Percentiles rank a stretch among this genome's conserved stretches.
Conservation (phyloP, 2,113 vertebrate genomes). For the Aleadryas rufinucha region DNA sequence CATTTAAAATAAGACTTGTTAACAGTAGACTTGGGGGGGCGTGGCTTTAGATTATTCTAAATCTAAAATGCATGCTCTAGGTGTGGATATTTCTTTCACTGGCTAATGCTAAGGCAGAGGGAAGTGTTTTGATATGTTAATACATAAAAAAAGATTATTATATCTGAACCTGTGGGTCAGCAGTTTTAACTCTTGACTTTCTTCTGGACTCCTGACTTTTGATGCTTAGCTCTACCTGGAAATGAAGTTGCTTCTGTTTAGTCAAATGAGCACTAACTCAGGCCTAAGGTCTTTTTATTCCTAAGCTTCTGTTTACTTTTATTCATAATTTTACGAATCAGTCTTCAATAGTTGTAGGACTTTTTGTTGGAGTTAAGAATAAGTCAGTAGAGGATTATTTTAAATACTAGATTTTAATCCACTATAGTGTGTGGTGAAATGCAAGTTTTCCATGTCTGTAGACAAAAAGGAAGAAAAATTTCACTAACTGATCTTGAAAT, state of each 20-base stretch:
- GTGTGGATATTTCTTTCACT: not conserved
- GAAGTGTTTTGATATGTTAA: not conserved
- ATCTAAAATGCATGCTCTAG: not conserved
- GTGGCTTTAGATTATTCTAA: not conserved
- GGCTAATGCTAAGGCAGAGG: not conserved
- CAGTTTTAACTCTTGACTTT: not conserved
- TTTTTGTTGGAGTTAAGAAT: not conserved
- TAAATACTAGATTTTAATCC: not conserved
- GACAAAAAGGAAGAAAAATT: not conserved
- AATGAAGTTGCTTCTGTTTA: not conserved
- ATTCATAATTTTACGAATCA: not conserved
- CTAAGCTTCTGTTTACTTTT: not conserved
- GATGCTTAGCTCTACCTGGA: not conserved
- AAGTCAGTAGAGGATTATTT: not conserved
- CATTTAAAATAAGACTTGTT: not conserved
- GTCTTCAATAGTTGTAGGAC: not conserved
- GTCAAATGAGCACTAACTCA: not conserved
- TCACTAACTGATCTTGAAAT: not conserved
- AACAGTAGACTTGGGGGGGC: not conserved
- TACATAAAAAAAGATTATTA: not conserved
- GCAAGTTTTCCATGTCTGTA: not conserved
- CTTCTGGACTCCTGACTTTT: not conserved
- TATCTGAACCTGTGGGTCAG: not conserved
- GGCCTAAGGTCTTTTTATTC: not conserved
- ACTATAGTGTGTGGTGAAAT: not conserved